Evolutionary conservation across 2,113 vertebrate genomes (phyloP), one percentile per base, ranked within the genome.

Genomic region (Acrocephalus arundinaceus): DNA sequence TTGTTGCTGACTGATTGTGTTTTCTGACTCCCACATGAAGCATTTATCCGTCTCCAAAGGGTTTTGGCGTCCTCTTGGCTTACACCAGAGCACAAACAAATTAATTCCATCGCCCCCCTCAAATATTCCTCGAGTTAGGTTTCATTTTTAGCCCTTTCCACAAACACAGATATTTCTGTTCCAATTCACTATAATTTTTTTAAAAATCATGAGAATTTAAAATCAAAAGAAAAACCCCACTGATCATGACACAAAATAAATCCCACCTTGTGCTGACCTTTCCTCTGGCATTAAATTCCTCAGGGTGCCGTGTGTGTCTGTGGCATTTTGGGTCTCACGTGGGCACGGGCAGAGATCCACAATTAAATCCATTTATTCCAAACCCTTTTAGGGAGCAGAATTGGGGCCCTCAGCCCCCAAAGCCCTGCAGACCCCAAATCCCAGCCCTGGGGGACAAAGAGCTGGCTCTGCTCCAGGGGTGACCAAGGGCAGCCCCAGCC

Each of bases 1-100:
- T 76, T 89, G 93, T 20, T 93, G 86, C 81, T 65, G 87, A 25
- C 66, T 76, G 87, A 66, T 28, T 85, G 70, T 84, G 94, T 76
- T 94, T 87, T 87, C 93, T 52, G 67, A 85, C 74, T 93, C 78
- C 30, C 62, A 78, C 24, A 68, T 7, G 70, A 87, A 89, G 89
- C 55, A 41, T 88, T 95, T 90, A 43, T 88, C 83, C 19, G 58
- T 41, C 89, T 96, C 96, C 87, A 93, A 92, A 94, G 92, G 87
- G 49, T 95, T 94, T 71, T 66, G 31, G 66, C 54, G 9, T 74
- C 93, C 71, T 85, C 78, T 75, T 43, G 41, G 73, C 37, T 51
- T 79, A 84, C 49, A 75, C 49, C 65, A 61, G 52, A 78, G 65
- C 79, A 85, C 73, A 94, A 95, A 87, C 77, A 92, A 90, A 93